phyloP scores from a whole-genome alignment of 2,113 vertebrate species.

The Raja brachyura region DNA sequence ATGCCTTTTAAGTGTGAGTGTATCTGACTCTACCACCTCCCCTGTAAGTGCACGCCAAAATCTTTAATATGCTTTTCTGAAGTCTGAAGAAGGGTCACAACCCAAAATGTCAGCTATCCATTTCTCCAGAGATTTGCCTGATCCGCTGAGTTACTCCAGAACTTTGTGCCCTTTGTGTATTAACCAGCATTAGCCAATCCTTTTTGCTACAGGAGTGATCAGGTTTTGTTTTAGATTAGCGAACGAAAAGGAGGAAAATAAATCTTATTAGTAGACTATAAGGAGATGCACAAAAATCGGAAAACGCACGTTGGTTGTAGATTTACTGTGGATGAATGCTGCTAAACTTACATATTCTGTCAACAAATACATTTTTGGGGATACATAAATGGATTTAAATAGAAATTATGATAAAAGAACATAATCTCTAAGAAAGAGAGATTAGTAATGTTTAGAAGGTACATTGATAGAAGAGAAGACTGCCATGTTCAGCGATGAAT shows the following conservation, averaged over 20 bases:
- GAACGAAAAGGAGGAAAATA: background rate
- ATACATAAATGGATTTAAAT: background rate
- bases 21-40: no score
- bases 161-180: no score
- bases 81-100: no score
- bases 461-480: background rate
- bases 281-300: background rate
- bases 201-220: background rate
- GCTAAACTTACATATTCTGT: background rate
- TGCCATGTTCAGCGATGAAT: background rate
- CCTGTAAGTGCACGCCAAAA: background rate
- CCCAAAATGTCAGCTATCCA: no score
- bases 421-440: background rate
- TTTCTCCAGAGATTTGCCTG: no score
- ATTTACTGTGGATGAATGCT: background rate
- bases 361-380: background rate
- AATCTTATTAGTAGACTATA: background rate
- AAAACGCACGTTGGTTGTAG: background rate
- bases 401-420: background rate
- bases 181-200: no score
- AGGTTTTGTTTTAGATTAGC: background rate
- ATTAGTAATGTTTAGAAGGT: background rate
- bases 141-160: no score
- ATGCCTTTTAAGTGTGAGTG: no score
- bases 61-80: background rate